Conservation (phyloP, 2,888 invertebrate species). For the Parasteatoda lunata region DNA sequence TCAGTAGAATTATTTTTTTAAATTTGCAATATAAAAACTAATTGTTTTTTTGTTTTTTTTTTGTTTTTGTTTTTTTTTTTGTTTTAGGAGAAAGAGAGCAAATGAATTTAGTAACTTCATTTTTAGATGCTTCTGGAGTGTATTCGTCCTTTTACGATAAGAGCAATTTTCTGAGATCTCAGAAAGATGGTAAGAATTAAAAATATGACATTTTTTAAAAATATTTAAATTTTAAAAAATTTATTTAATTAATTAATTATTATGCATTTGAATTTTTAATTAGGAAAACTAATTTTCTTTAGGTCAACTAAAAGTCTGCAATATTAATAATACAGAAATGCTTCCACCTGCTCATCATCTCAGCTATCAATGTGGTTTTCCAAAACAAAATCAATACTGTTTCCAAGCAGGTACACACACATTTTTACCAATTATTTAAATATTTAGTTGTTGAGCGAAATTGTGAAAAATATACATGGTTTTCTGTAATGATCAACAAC, state of each 20-base stretch:
- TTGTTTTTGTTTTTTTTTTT: neutral
- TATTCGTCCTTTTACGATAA: slow-evolving; percentile 86
- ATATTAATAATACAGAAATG: slow-evolving; percentile 50
- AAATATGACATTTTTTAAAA: neutral
- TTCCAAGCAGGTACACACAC: slow-evolving; percentile 42
- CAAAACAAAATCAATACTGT: slow-evolving; percentile 34
- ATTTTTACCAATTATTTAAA: too few species aligned
- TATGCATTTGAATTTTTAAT: too few species aligned
- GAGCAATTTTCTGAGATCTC: slow-evolving; percentile 71
- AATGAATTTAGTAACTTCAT: slow-evolving; percentile 88
- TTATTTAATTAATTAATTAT: neutral
- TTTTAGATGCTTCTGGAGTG: slow-evolving; percentile 86
- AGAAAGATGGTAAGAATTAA: slow-evolving; percentile 41
- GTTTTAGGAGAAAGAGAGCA: slow-evolving; percentile 81
- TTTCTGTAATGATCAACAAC: neutral
- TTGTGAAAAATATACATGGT: neutral
- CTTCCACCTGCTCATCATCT: slow-evolving; percentile 47
- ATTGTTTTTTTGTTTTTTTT: neutral
- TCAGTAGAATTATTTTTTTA: neutral
- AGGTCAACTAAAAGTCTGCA: slow-evolving; percentile 41
- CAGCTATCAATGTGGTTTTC: slow-evolving; percentile 52
- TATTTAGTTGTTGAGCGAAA: too few species aligned
- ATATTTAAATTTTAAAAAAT: neutral
- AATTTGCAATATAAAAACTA: neutral
- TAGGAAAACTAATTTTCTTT: neutral